Evolutionary conservation across 1,140 invertebrate species (phyloP).

Genomic region (Drosophila tristis): DNA sequence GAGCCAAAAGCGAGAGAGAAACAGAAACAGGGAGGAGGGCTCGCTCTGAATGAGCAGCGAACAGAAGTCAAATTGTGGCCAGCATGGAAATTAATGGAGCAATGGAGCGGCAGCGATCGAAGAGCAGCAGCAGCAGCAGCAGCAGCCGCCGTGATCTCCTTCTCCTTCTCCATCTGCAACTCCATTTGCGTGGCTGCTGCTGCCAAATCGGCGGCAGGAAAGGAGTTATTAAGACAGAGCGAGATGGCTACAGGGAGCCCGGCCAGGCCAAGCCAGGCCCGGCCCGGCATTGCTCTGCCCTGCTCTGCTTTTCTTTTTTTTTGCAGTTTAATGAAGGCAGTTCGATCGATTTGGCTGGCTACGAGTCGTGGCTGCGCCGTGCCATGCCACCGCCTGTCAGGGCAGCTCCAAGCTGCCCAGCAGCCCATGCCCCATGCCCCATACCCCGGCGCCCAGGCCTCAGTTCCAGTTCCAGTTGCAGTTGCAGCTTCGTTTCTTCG

Average conservation of each 20-base stretch:
- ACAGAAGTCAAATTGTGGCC: slow-evolving; percentile 82
- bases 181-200: slow-evolving; percentile 9
- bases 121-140: slow-evolving; percentile 28
- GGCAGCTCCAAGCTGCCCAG: slow-evolving; percentile 9
- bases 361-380: slow-evolving; percentile 55
- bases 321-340: slow-evolving; percentile 77
- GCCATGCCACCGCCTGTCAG: slow-evolving; percentile 19
- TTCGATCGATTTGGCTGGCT: slow-evolving; percentile 78
- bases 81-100: slow-evolving; percentile 78
- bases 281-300: slow-evolving; percentile 14
- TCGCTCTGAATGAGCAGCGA: slow-evolving; percentile 27
- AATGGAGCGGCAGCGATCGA: slow-evolving; percentile 55
- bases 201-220: slow-evolving; percentile 73
- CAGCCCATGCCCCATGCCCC: neutral
- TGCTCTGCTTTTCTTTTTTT: slow-evolving; percentile 20
- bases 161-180: slow-evolving; percentile 8
- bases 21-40: slow-evolving; percentile 6
- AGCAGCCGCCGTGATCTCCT: slow-evolving; percentile 57
- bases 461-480: slow-evolving; percentile 30
- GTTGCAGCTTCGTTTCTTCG: slow-evolving; percentile 21
- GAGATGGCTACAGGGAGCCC: slow-evolving; percentile 28
- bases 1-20: slow-evolving; percentile 19
- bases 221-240: slow-evolving; percentile 71
- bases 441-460: neutral
- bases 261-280: neutral